Conservation (phyloP, 2,113 vertebrate species). For the Seriola dumerili region DNA sequence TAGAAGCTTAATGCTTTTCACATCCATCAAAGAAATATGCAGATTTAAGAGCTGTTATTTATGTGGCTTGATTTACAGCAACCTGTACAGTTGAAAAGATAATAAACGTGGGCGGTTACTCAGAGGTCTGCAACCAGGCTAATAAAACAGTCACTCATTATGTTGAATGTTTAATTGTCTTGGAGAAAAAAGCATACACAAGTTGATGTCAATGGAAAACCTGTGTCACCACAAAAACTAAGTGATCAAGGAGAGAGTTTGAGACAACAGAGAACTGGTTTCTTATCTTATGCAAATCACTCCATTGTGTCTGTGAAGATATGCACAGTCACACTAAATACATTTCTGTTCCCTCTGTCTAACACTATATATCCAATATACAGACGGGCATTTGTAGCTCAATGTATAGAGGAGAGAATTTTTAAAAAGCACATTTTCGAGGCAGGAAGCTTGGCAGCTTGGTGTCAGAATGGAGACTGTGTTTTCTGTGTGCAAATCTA, state of each 20-base stretch:
- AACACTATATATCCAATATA: not conserved
- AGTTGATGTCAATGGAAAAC: not conserved
- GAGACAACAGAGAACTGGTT: too few relatives aligned
- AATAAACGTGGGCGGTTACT: not conserved
- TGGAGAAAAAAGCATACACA: not conserved
- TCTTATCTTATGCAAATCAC: too few relatives aligned
- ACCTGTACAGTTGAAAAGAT: not conserved
- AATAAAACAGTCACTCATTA: not conserved
- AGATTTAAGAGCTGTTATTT: not conserved
- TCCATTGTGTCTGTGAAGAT: too few relatives aligned
- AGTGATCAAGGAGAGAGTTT: too few relatives aligned
- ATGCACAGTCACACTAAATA: not conserved
- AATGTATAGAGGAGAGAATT: not conserved
- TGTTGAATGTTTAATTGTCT: not conserved
- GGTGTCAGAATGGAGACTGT: not conserved
- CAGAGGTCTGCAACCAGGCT: not conserved
- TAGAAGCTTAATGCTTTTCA: not conserved
- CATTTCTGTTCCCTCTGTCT: not conserved
- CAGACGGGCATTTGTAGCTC: not conserved
- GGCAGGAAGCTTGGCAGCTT: not conserved
- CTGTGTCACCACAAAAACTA: not conserved
- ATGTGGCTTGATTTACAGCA: not conserved
- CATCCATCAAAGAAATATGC: not conserved
- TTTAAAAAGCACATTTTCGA: not conserved
- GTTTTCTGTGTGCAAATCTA: not conserved